phyloP scores from a whole-genome alignment of 2,888 invertebrate species.

The Drosophila histrio region DNA sequence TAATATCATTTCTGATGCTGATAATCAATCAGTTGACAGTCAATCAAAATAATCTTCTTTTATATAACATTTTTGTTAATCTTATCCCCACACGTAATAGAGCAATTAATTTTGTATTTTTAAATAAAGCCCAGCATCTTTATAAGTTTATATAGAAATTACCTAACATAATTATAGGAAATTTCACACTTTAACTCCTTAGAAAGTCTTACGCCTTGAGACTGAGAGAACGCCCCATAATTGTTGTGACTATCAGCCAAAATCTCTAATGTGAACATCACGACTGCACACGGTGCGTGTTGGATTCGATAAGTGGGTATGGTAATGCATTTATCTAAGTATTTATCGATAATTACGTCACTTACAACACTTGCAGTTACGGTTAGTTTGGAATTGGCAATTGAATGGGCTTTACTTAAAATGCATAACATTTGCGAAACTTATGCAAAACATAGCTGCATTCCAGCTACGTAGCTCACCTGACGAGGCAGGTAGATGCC shows the following conservation, averaged over 20 bases:
- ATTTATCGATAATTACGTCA: conserved; percentile 67
- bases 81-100: no score
- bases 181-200: neutral
- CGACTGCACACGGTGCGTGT: conserved; percentile 35
- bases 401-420: conserved; percentile 49
- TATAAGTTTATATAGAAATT: neutral
- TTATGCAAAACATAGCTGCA: conserved; percentile 62
- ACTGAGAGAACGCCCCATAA: neutral
- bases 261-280: conserved; percentile 11
- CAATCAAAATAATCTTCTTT: no score
- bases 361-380: conserved; percentile 42
- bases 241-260: neutral
- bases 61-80: no score
- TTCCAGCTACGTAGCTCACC: conserved; percentile 35
- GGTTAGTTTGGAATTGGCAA: conserved; percentile 33
- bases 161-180: neutral
- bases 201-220: neutral
- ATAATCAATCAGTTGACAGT: no score
- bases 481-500: conserved; percentile 22
- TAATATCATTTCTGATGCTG: no score
- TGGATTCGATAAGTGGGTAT: conserved; percentile 39
- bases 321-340: conserved; percentile 27
- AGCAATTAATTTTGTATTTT: no score
- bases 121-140: no score
- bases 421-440: conserved; percentile 72